Evolutionary conservation across 2,888 invertebrate genomes (phyloP).

Genomic region (Epirrhoe alternata): DNA sequence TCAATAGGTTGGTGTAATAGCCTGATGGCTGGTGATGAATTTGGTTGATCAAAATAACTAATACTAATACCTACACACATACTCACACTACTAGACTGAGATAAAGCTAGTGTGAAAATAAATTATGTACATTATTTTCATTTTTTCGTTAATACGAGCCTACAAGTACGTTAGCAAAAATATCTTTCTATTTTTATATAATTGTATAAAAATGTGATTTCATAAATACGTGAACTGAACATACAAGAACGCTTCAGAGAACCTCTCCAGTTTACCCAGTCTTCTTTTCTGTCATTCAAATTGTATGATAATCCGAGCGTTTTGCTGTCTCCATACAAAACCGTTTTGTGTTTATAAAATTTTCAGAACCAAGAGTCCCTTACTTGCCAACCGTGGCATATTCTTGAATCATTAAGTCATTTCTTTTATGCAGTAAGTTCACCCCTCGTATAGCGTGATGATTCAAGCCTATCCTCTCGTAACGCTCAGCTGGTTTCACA

Average conservation of each 20-base stretch:
- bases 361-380: slow-evolving; percentile 28
- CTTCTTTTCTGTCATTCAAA: slow-evolving; percentile 32
- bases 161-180: too few relatives aligned
- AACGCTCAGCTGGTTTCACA: slow-evolving; percentile 36
- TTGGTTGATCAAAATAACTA: slow-evolving; percentile 18
- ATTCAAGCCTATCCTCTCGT: slow-evolving; percentile 34
- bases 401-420: slow-evolving; percentile 34
- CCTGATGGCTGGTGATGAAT: slow-evolving; percentile 6
- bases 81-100: not conserved
- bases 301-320: slow-evolving; percentile 33
- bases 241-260: not conserved
- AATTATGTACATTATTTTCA: too few relatives aligned
- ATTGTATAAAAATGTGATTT: too few relatives aligned
- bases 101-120: too few relatives aligned
- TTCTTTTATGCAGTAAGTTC: slow-evolving; percentile 25
- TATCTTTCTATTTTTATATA: too few relatives aligned
- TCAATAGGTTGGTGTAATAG: slow-evolving; percentile 18
- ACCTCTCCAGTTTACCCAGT: slow-evolving; percentile 3
- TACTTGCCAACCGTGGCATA: slow-evolving; percentile 22
- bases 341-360: slow-evolving; percentile 21
- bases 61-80: too few relatives aligned
- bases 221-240: too few relatives aligned
- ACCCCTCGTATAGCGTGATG: slow-evolving; percentile 31
- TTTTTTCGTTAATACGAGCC: too few relatives aligned
- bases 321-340: slow-evolving; percentile 22